A percentile compares a stretch with the other conserved stretches of the same genome.
Conservation (phyloP, 2,888 invertebrate species). For the Dryobota labecula region DNA sequence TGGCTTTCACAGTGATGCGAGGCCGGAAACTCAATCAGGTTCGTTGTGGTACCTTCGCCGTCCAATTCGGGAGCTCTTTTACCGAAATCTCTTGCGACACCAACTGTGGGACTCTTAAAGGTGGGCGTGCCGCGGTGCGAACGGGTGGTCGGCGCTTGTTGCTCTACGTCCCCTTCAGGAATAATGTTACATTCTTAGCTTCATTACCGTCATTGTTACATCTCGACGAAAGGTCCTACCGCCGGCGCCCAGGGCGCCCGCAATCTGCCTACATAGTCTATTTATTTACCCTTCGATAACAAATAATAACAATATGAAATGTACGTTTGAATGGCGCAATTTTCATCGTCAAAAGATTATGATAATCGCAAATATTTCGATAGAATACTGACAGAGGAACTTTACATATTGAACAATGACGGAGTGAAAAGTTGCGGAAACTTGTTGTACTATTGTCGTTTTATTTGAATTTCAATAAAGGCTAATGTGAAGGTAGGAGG, state of each 20-base stretch:
- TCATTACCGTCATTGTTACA: constrained; percentile 31
- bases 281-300: constrained; percentile 40
- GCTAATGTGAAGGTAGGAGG: constrained; percentile 47
- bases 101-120: constrained; percentile 85
- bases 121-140: constrained; percentile 81
- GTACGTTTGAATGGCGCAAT: constrained; percentile 50
- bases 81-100: constrained; percentile 86
- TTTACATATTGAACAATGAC: constrained; percentile 45
- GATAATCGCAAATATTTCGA: constrained; percentile 55
- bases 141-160: constrained; percentile 77
- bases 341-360: constrained; percentile 55
- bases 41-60: constrained; percentile 80
- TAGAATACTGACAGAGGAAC: constrained; percentile 42
- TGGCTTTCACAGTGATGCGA: constrained; percentile 65
- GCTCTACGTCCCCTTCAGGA: constrained; percentile 83
- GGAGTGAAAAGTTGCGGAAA: constrained; percentile 53
- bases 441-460: constrained; percentile 44
- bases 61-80: constrained; percentile 83
- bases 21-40: constrained; percentile 69
- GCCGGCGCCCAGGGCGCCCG: constrained; percentile 10
- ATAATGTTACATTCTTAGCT: constrained; percentile 62
- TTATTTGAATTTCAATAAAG: constrained; percentile 67
- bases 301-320: constrained; percentile 48
- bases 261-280: constrained; percentile 35
- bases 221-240: constrained; percentile 11